These are phyloP conservation scores for Anticlea derivata DNA, from an alignment of 2,888 invertebrate species.

Conservation along the genomic window DNA sequence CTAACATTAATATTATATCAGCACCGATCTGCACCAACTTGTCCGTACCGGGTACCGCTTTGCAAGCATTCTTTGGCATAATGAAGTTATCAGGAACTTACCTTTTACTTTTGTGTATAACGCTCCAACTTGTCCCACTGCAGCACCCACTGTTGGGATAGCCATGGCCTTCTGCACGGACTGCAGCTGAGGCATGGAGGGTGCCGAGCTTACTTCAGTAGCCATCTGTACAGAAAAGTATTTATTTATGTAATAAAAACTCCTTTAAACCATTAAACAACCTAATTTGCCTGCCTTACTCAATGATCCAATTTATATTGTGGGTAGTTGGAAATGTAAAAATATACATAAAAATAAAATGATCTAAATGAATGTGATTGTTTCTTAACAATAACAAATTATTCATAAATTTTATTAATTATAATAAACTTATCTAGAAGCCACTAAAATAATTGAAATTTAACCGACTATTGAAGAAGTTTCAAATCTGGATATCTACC, in stretches of 20 bases:
- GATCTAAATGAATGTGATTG: too few species aligned
- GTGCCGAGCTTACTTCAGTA: slow-evolving; percentile 65
- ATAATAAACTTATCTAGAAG: too few species aligned
- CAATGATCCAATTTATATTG: too few species aligned
- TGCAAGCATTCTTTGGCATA: not conserved
- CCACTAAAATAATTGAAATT: too few species aligned
- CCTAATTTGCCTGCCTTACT: too few species aligned
- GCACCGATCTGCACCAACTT: too few species aligned
- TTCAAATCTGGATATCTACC: not conserved
- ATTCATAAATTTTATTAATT: too few species aligned
- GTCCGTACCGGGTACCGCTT: too few species aligned
- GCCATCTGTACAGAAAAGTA: slow-evolving; percentile 59
- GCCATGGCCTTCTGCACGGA: slow-evolving; percentile 81
- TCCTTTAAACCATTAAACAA: not conserved
- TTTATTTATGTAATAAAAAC: not conserved
- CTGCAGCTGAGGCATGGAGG: slow-evolving; percentile 67
- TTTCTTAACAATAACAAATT: too few species aligned
- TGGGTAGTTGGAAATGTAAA: slow-evolving; percentile 5
- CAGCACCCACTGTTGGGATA: slow-evolving; percentile 81
- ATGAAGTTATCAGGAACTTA: slow-evolving; percentile 31
- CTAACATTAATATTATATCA: too few species aligned
- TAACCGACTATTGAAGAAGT: too few species aligned
- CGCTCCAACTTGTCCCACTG: slow-evolving; percentile 82
- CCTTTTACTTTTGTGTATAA: slow-evolving; percentile 82
- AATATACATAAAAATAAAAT: too few species aligned